Base-by-base conservation (phyloP, 2,113 vertebrate species). In the Halichoerus grypus region DNA sequence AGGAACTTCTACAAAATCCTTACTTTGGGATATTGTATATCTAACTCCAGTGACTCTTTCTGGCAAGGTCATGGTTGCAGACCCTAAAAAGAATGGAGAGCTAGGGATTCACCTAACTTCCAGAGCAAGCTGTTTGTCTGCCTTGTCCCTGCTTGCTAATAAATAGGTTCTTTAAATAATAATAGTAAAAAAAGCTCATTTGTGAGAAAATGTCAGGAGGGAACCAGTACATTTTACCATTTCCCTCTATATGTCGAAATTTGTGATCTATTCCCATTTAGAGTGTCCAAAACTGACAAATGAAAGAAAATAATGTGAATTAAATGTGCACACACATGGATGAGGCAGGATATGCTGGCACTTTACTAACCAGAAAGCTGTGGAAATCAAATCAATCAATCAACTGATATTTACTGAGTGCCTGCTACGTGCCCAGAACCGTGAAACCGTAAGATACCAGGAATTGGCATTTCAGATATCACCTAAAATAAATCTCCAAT, bases 401-500 rank as follows among this genome's bases (percentile, higher is more conserved):
- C 55, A 77, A n/a, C 49, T 77, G n/a, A 33, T 69, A 91, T 55
- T 88, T 82, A 91, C 77, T 28, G 8, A 92, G 15, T 69, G 12
- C 36, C 53, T 85, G 24, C 33, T 67, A 93, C 59, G 16, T 77
- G 5, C 31, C 28, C 53, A 61, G 85, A 81, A 53, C 13, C 9
- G 2, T 36, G 49, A 94, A 94, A 63, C 59, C 51, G n/a, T 4
- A 63, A 91, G 86, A 67, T 65, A 92, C 65, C 46, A 95, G 51
- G 93, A 57, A 74, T 1, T 91, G 39, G 36, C 33, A 71, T 76
- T 84, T 96, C 36, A 82, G 15, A 16, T 76, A 49, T 46, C 18
- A 89, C 61, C 13, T 67, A 53, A 92, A 84, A 95, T 95, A 95
- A 96, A 91, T 92, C 26, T 94, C 87, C 33, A 74, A 8, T 83